Evolutionary conservation across 1,140 invertebrate genomes (phyloP).

Genomic region (Tetragonula clypearis): DNA sequence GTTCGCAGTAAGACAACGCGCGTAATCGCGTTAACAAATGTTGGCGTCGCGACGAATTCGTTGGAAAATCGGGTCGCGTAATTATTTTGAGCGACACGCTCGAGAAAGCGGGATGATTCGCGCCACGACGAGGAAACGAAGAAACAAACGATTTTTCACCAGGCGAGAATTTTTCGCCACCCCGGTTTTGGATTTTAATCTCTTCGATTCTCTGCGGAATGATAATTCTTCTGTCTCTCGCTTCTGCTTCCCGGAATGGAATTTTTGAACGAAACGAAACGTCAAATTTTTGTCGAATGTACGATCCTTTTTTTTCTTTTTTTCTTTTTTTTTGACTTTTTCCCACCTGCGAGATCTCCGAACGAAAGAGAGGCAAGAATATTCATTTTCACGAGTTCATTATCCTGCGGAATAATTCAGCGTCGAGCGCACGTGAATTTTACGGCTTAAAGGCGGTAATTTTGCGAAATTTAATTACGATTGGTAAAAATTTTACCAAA

Average conservation of each 20-base stretch:
- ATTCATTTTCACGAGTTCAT: no score
- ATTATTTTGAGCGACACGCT: constrained; percentile 15
- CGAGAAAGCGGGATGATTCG: not conserved
- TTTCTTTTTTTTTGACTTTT: no score
- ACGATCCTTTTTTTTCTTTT: no score
- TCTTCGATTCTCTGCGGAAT: not conserved
- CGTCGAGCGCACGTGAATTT: no score
- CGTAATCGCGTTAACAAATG: constrained; percentile 21
- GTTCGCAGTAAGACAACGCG: not conserved
- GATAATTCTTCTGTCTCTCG: not conserved
- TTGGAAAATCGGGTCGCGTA: not conserved
- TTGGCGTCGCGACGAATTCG: not conserved
- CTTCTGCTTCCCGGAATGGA: not conserved
- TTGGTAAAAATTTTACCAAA: no score
- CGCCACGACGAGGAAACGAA: not conserved
- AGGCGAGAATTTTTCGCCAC: not conserved
- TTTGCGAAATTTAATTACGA: no score
- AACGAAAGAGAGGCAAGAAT: no score
- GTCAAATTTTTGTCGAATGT: no score
- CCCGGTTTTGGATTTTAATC: not conserved
- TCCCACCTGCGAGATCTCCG: no score
- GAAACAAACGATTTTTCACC: not conserved
- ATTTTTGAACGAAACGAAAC: not conserved
- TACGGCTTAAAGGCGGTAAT: no score
- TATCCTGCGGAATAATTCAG: no score